Percentiles rank a stretch among this genome's conserved stretches.
These are phyloP conservation scores for Sebastes kiyomatsui DNA, from an alignment of 2,797 vertebrate species.

Conservation along the genomic window DNA sequence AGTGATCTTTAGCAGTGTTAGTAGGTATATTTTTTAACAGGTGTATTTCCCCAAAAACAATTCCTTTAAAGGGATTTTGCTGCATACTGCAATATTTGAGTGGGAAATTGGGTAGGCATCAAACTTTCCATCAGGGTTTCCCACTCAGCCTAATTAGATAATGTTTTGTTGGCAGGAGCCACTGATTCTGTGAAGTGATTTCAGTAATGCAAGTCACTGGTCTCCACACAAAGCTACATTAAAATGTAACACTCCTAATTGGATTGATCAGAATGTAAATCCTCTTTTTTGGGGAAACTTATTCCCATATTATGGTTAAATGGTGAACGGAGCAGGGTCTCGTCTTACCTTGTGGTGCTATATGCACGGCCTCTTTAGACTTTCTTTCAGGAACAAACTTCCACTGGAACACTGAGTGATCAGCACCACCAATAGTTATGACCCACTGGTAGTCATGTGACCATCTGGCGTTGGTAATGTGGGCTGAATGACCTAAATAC, in stretches of 20 bases:
- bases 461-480: slow-evolving; percentile 96
- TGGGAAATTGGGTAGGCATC: neutral
- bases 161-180: slow-evolving; percentile 37
- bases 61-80: neutral
- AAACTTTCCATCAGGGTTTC: neutral
- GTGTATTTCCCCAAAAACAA: neutral
- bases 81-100: neutral
- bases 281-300: neutral
- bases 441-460: slow-evolving; percentile 99
- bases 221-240: neutral
- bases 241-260: slow-evolving; percentile 7
- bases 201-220: slow-evolving; percentile 23
- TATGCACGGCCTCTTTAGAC: slow-evolving; percentile 92
- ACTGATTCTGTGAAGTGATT: slow-evolving; percentile 30
- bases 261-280: slow-evolving; percentile 14
- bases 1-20: neutral
- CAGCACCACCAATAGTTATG: slow-evolving; percentile 96
- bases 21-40: neutral
- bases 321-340: neutral
- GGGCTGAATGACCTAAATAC: slow-evolving; percentile 97
- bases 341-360: slow-evolving; percentile 92
- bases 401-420: slow-evolving; percentile 99
- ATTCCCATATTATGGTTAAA: neutral
- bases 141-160: slow-evolving; percentile 44
- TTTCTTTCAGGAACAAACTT: slow-evolving; percentile 97